Evolutionary conservation across 2,888 invertebrate genomes (phyloP), one percentile per base, ranked within the genome.

Genomic region (Ophioninae sp.): DNA sequence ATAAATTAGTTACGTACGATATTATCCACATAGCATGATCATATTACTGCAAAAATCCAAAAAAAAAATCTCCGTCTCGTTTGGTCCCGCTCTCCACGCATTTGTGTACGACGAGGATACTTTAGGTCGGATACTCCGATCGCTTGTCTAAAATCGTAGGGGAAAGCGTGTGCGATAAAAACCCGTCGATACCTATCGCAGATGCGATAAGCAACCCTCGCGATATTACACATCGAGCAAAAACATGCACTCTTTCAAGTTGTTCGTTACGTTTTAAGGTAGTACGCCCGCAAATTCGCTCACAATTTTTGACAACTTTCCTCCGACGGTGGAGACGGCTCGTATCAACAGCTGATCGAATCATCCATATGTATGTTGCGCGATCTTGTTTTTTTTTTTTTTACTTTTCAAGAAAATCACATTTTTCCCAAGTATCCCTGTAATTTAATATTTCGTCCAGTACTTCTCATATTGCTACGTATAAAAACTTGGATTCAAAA

Each of bases 11-110:
- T 61, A 73, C 68, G 77, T 83, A 82, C 63, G 56, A 63, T 51
- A 69, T 51, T 65, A 20, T 59, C 58, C 79, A 37, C 63, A 44
- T 71, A 79, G 82, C 82, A 82, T 82, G 82, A 75, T 72, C 79
- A 79, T 78, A 74, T 64, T 75, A 44, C 65, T 69, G 56, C 74
- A 79, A 72, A 56, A 30, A 75, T 63, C 79, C 71, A 75, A 69
- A 75, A 71, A 74, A 65, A 75, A 69, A 71, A 71, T 51, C 44
- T 58, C 67, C 59, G 77, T 63, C 64, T 65, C 65, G 56, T 51
- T 65, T 13, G 71, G 3, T 13, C 67, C 67, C 37, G 7, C 51
- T 51, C 51, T 51, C 78, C 79, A 17, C 69, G 74, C 74, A 74
- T 69, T 67, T 56, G 69, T 69, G 30, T 56, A 56, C 41, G 51